phyloP scores from a whole-genome alignment of 2,797 vertebrate species.

The Sebastes flavidus region DNA sequence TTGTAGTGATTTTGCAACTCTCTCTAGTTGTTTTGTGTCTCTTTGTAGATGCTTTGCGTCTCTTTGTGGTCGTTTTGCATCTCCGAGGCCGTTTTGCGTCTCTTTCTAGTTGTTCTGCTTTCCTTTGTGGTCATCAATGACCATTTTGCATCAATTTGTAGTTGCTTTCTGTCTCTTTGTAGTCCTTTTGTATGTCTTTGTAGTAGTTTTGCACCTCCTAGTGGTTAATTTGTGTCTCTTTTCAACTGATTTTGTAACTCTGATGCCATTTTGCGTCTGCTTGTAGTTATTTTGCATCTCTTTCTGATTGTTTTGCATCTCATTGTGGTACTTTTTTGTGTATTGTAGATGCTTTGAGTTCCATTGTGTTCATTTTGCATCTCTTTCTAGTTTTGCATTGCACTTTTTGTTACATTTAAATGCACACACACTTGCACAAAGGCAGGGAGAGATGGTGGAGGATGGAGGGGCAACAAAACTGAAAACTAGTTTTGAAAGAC shows the following conservation, averaged over 20 bases:
- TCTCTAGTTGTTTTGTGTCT: not conserved
- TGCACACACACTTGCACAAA: fast-evolving
- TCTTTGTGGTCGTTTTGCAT: not conserved
- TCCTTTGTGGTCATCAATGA: not conserved
- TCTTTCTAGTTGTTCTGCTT: not conserved
- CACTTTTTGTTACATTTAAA: not conserved
- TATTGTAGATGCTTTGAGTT: too few relatives aligned
- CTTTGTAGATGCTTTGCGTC: not conserved
- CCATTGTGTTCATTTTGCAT: not conserved
- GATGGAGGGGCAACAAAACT: not conserved
- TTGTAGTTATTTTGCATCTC: too few relatives aligned
- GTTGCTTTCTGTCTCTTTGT: not conserved
- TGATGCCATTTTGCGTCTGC: not conserved
- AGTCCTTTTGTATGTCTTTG: not conserved
- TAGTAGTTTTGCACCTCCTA: not conserved
- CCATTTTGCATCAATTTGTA: not conserved
- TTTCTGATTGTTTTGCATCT: too few relatives aligned
- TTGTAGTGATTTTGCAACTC: too few relatives aligned
- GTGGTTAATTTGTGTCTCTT: not conserved
- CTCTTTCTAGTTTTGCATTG: not conserved
- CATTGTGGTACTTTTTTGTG: too few relatives aligned
- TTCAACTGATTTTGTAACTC: not conserved
- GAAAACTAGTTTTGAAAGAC: not conserved
- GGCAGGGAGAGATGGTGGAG: not conserved
- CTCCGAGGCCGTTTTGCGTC: not conserved